A percentile compares a stretch with the other conserved stretches of the same genome.
Conservation (phyloP, 2,888 invertebrate species). For the Drosophila acutilabella region DNA sequence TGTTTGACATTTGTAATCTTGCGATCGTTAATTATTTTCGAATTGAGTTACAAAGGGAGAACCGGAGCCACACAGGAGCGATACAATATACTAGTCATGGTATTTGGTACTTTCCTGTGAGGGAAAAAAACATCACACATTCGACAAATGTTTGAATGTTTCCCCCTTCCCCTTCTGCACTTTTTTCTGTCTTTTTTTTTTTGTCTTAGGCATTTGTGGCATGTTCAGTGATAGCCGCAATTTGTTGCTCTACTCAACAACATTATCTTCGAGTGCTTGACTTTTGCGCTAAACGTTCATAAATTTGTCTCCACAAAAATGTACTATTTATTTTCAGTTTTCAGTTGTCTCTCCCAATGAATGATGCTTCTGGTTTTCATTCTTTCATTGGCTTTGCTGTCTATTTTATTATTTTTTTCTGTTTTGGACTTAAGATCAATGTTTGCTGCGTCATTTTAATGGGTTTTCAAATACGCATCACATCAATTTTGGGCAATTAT, state of each 20-base stretch:
- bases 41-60: slow-evolving; percentile 76
- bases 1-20: slow-evolving; percentile 84
- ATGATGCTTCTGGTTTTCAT: slow-evolving; percentile 41
- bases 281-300: slow-evolving; percentile 82
- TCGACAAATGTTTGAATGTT: slow-evolving; percentile 57
- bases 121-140: slow-evolving; percentile 52
- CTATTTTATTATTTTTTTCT: neutral
- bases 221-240: slow-evolving; percentile 78
- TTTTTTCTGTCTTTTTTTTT: slow-evolving; percentile 25
- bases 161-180: slow-evolving; percentile 17
- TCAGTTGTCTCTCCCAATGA: slow-evolving; percentile 54
- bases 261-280: slow-evolving; percentile 80
- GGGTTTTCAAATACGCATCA: slow-evolving; percentile 76
- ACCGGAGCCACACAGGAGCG: slow-evolving; percentile 68
- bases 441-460: slow-evolving; percentile 63
- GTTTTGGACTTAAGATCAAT: slow-evolving; percentile 44
- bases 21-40: slow-evolving; percentile 84
- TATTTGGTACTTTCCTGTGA: slow-evolving; percentile 1
- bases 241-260: slow-evolving; percentile 76
- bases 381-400: slow-evolving; percentile 1
- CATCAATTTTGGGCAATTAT: slow-evolving; percentile 80
- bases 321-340: slow-evolving; percentile 24
- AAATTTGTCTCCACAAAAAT: slow-evolving; percentile 80
- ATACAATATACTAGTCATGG: neutral
- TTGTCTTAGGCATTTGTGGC: slow-evolving; percentile 54